phyloP scores from a whole-genome alignment of 2,888 invertebrate species.

The Synergus itoensis region DNA sequence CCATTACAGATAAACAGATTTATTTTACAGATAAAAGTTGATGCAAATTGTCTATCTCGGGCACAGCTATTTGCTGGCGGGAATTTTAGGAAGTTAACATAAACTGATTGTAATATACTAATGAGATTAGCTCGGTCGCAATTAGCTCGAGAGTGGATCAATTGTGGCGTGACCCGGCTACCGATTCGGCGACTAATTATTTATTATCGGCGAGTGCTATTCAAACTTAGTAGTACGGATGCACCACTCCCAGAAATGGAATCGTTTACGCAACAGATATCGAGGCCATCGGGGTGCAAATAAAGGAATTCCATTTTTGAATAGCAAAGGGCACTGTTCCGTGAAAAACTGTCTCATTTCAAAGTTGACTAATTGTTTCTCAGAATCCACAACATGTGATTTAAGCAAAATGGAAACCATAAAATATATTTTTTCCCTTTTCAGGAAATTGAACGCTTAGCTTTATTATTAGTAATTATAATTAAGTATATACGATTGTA shows the following conservation, averaged over 20 bases:
- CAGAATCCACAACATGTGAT: conserved; percentile 8
- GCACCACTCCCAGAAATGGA: conserved; percentile 70
- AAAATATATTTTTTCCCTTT: background rate
- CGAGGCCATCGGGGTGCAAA: conserved; percentile 31
- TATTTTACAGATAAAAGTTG: background rate
- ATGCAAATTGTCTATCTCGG: background rate
- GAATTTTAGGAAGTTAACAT: conserved; percentile 2
- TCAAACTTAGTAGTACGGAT: conserved; percentile 64
- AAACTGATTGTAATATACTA: conserved; percentile 28
- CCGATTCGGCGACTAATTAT: conserved; percentile 61
- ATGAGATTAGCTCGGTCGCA: conserved; percentile 33
- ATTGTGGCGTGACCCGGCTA: conserved; percentile 41
- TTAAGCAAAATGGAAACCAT: background rate
- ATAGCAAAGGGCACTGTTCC: conserved; percentile 34
- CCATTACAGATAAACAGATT: no score
- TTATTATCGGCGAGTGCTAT: conserved; percentile 61
- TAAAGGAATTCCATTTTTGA: conserved; percentile 39
- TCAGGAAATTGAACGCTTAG: background rate
- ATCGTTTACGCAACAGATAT: conserved; percentile 64
- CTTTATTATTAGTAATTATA: background rate
- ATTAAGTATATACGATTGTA: no score
- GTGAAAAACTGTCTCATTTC: conserved; percentile 25
- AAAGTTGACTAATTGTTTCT: conserved; percentile 29
- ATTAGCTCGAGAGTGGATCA: conserved; percentile 40
- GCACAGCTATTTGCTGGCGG: background rate